phyloP scores from a whole-genome alignment of 2,888 invertebrate species.

The Molorchus minor region DNA sequence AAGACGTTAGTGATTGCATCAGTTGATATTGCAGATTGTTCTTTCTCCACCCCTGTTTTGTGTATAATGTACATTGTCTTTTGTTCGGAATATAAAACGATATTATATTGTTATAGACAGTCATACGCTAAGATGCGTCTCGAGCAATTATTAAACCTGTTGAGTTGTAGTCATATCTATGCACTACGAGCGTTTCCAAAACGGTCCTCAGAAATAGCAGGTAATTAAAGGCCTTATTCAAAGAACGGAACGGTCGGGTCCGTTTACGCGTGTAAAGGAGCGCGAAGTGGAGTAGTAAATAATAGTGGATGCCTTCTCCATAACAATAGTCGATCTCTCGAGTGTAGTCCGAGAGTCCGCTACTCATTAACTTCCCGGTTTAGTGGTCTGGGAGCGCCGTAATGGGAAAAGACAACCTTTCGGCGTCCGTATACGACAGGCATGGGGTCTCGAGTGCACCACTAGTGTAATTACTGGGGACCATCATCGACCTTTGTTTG shows the following conservation, averaged over 20 bases:
- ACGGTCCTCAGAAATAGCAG: conserved; percentile 28
- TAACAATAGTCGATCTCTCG: conserved; percentile 42
- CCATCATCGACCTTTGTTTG: conserved; percentile 36
- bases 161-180: conserved; percentile 10
- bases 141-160: conserved; percentile 9
- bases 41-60: too few species aligned
- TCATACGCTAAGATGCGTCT: not conserved
- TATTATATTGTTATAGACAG: not conserved
- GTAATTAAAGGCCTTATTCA: conserved; percentile 39
- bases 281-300: conserved; percentile 36
- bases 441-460: conserved; percentile 40
- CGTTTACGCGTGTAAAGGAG: conserved; percentile 41
- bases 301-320: conserved; percentile 40
- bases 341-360: conserved; percentile 38
- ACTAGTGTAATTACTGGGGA: conserved; percentile 38
- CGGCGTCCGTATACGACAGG: conserved; percentile 28
- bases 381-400: conserved; percentile 34
- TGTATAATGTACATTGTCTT: too few species aligned
- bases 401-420: conserved; percentile 34
- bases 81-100: too few species aligned
- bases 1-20: too few species aligned
- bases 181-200: conserved; percentile 11
- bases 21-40: too few species aligned
- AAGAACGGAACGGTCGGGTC: conserved; percentile 35
- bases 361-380: conserved; percentile 44